phyloP scores from a whole-genome alignment of 2,797 vertebrate species.

The Sylvia borin region DNA sequence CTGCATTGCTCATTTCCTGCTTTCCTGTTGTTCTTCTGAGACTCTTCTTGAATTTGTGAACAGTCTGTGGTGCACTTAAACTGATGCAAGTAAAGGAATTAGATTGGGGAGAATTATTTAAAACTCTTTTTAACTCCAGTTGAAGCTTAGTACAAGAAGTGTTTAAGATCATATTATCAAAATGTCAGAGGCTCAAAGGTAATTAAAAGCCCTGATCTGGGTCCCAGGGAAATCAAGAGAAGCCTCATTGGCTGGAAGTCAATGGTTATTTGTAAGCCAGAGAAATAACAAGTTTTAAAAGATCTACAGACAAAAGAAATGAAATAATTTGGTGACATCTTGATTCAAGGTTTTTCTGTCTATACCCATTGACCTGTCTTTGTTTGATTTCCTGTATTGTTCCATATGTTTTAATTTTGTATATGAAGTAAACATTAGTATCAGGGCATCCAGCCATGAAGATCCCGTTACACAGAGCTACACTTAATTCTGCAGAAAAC shows the following conservation, averaged over 20 bases:
- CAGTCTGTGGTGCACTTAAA: constrained; percentile 40
- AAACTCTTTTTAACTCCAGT: background rate
- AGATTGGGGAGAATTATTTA: constrained; percentile 26
- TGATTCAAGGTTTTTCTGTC: background rate
- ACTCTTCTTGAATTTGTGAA: background rate
- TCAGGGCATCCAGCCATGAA: background rate
- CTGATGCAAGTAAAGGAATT: constrained; percentile 17
- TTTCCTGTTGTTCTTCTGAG: background rate
- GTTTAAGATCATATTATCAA: constrained; percentile 42
- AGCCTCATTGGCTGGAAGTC: background rate
- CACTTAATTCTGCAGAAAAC: constrained; percentile 36
- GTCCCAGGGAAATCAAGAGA: background rate
- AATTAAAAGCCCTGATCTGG: constrained; percentile 15
- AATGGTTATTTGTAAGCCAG: background rate
- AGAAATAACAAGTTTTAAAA: background rate
- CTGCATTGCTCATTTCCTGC: background rate
- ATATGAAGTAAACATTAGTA: background rate
- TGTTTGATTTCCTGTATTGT: background rate
- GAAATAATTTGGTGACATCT: background rate
- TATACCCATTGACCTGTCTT: background rate
- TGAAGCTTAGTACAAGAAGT: constrained; percentile 50
- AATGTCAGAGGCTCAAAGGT: constrained; percentile 46
- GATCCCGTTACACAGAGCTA: background rate
- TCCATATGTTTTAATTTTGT: background rate
- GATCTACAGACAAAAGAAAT: background rate